Percentiles rank a stretch among this genome's conserved stretches.
Conservation (phyloP, 2,113 vertebrate species). For the Ceyx margarethae region DNA sequence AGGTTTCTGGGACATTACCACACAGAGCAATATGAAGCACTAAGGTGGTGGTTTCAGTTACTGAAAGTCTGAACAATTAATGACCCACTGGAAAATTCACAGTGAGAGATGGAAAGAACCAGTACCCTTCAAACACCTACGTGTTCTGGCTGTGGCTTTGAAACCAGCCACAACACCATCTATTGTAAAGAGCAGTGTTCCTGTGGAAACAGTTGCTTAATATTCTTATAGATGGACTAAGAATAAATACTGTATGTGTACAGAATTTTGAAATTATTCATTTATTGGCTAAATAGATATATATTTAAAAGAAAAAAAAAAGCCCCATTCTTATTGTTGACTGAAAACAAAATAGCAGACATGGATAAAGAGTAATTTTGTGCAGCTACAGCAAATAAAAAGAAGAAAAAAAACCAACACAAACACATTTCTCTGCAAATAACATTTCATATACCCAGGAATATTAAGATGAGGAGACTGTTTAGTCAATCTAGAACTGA, state of each 20-base stretch:
- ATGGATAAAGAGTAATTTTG: not conserved
- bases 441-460: not conserved
- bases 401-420: not conserved
- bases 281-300: not conserved
- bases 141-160: slow-evolving; percentile 45
- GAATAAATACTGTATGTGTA: not conserved
- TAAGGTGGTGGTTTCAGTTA: not conserved
- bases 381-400: not conserved
- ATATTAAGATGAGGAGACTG: not conserved
- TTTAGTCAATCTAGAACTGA: not conserved
- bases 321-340: not conserved
- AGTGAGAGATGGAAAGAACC: slow-evolving; percentile 65
- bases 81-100: slow-evolving; percentile 69
- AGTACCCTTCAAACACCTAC: slow-evolving; percentile 53
- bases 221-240: not conserved
- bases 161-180: slow-evolving; percentile 56
- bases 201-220: slow-evolving; percentile 76
- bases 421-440: not conserved
- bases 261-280: not conserved
- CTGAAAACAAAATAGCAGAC: not conserved
- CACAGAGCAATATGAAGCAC: not conserved
- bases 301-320: not conserved
- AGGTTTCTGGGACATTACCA: not conserved
- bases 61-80: not conserved
- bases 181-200: slow-evolving; percentile 59